Conservation (phyloP, 2,797 vertebrate species). For the Iguana delicatissima region DNA sequence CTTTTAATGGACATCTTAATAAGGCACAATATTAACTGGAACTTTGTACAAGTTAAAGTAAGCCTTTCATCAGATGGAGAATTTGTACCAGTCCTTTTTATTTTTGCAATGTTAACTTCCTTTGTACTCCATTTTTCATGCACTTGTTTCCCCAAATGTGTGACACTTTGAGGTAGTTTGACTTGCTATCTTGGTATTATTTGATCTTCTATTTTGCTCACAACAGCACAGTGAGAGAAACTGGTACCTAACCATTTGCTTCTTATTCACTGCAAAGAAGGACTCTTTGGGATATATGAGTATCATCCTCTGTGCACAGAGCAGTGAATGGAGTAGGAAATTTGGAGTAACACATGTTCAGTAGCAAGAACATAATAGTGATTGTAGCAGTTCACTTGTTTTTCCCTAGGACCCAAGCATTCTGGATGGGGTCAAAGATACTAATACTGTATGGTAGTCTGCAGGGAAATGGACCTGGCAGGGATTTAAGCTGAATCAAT, state of each 20-base stretch:
- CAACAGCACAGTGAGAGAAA: too few relatives aligned
- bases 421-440: too few relatives aligned
- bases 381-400: not conserved
- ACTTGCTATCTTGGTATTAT: not conserved
- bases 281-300: not conserved
- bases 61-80: not conserved
- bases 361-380: not conserved
- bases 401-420: not conserved
- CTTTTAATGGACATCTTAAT: conserved; percentile 46
- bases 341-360: not conserved
- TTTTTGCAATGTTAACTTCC: conserved; percentile 13
- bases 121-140: conserved; percentile 47
- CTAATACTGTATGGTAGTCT: too few relatives aligned
- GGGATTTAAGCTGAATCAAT: too few relatives aligned
- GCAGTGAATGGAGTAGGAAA: not conserved
- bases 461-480: too few relatives aligned
- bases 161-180: not conserved
- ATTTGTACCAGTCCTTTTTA: not conserved
- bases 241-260: not conserved
- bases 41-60: conserved; percentile 42
- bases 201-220: not conserved
- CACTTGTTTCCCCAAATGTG: not conserved
- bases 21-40: conserved; percentile 36
- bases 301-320: not conserved
- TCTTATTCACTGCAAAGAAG: not conserved